Percentiles rank a stretch among this genome's conserved stretches.
phyloP scores from a whole-genome alignment of 1,140 invertebrate species.

The Lethocerus indicus region DNA sequence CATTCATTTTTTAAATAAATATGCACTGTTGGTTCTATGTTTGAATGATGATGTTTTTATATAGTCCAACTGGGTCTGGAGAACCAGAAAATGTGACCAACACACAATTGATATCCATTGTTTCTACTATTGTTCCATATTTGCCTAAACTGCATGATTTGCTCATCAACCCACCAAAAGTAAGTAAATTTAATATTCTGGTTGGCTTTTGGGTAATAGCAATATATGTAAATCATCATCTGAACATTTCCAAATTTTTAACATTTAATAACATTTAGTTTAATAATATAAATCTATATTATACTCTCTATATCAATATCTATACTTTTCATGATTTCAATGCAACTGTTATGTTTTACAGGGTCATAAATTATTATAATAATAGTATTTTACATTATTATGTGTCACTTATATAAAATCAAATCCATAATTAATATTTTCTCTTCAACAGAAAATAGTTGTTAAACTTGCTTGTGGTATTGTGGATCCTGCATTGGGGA shows the following conservation, averaged over 20 bases:
- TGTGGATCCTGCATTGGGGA: slow-evolving; percentile 56
- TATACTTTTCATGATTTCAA: not conserved
- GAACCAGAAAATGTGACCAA: not conserved
- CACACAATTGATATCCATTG: slow-evolving; percentile 6
- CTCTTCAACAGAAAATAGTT: no score
- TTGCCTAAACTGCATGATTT: slow-evolving; percentile 53
- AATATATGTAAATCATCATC: not conserved
- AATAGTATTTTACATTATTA: no score
- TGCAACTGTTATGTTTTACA: not conserved
- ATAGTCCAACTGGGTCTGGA: not conserved
- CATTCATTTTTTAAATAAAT: not conserved
- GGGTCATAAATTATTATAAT: not conserved
- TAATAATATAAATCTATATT: not conserved
- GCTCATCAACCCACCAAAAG: slow-evolving; percentile 52
- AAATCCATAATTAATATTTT: no score
- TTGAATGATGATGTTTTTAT: not conserved
- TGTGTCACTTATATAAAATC: no score
- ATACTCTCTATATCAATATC: not conserved
- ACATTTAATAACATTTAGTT: not conserved
- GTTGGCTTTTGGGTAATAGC: not conserved
- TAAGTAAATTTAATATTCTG: slow-evolving; percentile 22
- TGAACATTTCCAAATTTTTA: not conserved
- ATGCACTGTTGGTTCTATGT: not conserved
- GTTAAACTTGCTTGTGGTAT: slow-evolving; percentile 42
- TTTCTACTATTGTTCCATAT: slow-evolving; percentile 38